These are phyloP conservation scores for Luscinia luscinia DNA, from an alignment of 2,797 vertebrate species.

Conservation along the genomic window DNA sequence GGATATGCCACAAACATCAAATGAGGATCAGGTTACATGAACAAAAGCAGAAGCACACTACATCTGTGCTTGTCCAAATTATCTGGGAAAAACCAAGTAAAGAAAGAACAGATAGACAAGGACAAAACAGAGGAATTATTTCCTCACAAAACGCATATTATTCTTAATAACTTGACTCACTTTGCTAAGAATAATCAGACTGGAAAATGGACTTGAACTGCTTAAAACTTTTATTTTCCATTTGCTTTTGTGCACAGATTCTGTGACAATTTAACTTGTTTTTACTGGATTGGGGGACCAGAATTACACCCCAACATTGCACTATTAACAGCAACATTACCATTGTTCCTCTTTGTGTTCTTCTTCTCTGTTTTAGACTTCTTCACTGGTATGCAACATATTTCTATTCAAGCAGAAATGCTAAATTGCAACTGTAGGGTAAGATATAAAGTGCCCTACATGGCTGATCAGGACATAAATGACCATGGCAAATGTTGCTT, in stretches of 20 bases:
- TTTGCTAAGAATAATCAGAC: constrained; percentile 25
- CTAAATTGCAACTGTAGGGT: background rate
- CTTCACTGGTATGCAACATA: constrained; percentile 5
- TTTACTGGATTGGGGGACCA: constrained; percentile 4
- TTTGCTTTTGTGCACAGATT: constrained; percentile 19
- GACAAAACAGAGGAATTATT: background rate
- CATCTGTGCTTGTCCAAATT: background rate
- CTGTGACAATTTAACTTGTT: constrained; percentile 54
- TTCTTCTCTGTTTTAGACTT: constrained; percentile 26
- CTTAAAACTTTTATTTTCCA: background rate
- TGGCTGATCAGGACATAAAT: background rate
- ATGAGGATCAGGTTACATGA: background rate
- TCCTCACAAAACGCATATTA: background rate
- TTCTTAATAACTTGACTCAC: background rate
- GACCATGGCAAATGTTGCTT: background rate
- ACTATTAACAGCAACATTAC: constrained; percentile 28
- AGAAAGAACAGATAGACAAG: background rate
- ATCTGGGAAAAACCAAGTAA: background rate
- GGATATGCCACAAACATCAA: background rate
- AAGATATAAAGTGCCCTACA: background rate
- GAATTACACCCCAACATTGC: constrained; percentile 44
- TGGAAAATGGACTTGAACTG: background rate
- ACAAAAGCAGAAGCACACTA: background rate
- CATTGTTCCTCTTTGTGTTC: constrained; percentile 37
- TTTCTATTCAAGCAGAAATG: constrained; percentile 29